Percentiles rank a stretch among this genome's conserved stretches.
These are phyloP conservation scores for Mola mola DNA, from an alignment of 2,113 vertebrate genomes.

Conservation along the genomic window DNA sequence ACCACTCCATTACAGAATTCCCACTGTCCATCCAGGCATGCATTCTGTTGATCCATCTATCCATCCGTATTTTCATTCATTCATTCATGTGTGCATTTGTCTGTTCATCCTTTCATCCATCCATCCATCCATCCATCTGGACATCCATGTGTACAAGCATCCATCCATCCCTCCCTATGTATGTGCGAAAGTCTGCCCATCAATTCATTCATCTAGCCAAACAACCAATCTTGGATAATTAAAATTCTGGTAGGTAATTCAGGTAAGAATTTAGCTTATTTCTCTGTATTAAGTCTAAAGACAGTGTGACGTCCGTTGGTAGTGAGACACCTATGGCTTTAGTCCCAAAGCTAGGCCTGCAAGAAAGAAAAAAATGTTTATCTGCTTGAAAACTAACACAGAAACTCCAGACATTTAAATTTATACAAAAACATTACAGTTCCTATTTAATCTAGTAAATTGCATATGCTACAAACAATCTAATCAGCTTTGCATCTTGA, in stretches of 20 bases:
- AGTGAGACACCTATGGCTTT: not conserved
- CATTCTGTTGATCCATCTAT: constrained; percentile 57
- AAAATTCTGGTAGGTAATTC: not conserved
- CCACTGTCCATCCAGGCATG: constrained; percentile 62
- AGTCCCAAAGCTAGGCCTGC: not conserved
- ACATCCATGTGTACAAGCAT: not conserved
- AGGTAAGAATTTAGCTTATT: too few species aligned
- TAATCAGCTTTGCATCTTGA: constrained; percentile 64
- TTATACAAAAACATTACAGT: constrained; percentile 35
- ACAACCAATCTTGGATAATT: constrained; percentile 9
- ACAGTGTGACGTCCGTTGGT: constrained; percentile 1
- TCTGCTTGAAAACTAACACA: not conserved
- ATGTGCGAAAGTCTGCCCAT: not conserved
- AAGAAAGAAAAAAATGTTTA: not conserved
- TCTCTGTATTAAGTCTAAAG: constrained; percentile 9
- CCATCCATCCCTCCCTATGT: not conserved
- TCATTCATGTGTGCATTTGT: not conserved
- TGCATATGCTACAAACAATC: constrained; percentile 66
- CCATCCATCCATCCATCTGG: constrained; percentile 15
- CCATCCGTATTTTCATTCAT: constrained; percentile 32
- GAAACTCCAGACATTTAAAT: constrained; percentile 24
- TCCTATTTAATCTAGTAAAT: constrained; percentile 64
- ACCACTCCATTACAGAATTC: constrained; percentile 61
- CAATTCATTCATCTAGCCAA: constrained; percentile 2
- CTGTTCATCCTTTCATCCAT: constrained; percentile 13